A percentile compares a stretch with the other conserved stretches of the same genome.
Conservation (phyloP, 2,888 invertebrate genomes). For the Thyatira batis region DNA sequence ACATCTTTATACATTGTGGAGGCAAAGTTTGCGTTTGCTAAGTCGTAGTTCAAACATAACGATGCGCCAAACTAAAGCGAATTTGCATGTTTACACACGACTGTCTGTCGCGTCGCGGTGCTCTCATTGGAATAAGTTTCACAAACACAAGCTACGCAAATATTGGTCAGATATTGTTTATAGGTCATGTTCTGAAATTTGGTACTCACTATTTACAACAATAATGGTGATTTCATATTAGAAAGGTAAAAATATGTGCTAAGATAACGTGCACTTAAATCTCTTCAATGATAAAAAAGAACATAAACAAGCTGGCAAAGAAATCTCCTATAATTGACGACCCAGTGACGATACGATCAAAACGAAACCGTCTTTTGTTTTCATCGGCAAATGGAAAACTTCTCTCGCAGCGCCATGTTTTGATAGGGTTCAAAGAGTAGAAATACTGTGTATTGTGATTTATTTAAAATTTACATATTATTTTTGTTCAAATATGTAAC, state of each 20-base stretch:
- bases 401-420: background rate
- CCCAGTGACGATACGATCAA: conserved; percentile 2
- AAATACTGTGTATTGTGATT: background rate
- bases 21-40: conserved; percentile 57
- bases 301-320: background rate
- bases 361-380: conserved; percentile 1
- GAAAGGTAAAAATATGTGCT: no score
- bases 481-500: background rate
- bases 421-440: background rate
- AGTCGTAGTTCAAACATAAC: conserved; percentile 55
- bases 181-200: conserved; percentile 26
- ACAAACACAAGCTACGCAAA: conserved; percentile 49
- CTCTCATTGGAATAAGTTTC: conserved; percentile 51
- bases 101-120: conserved; percentile 23
- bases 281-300: no score
- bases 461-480: background rate
- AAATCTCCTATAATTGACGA: background rate
- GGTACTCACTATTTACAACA: no score
- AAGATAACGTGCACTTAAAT: no score
- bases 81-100: conserved; percentile 62
- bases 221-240: no score
- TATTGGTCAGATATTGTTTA: conserved; percentile 38
- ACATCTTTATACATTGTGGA: conserved; percentile 54
- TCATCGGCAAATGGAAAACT: background rate
- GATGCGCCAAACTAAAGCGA: conserved; percentile 61